Evolutionary conservation across 2,113 vertebrate genomes (phyloP).

Genomic region (Ciconia boyciana): DNA sequence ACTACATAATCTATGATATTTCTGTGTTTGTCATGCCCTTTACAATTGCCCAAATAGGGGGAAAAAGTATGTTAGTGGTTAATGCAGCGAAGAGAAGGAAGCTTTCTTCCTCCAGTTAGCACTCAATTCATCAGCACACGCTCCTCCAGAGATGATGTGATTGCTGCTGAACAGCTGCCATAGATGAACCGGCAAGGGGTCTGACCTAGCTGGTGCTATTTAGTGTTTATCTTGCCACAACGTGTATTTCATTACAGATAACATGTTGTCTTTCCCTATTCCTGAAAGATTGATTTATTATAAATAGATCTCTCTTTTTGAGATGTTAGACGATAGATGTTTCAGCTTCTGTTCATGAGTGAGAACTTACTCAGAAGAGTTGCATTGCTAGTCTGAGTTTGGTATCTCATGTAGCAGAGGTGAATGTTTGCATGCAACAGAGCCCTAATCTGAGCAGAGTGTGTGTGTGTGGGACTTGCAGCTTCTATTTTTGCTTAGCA

Average conservation of each 20-base stretch:
- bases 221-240: neutral
- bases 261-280: neutral
- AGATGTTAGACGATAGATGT: neutral
- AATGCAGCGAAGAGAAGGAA: neutral
- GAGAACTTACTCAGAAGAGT: neutral
- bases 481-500: neutral
- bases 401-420: neutral
- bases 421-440: neutral
- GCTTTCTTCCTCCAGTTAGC: neutral
- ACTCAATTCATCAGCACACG: too few relatives aligned
- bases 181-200: neutral
- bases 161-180: neutral
- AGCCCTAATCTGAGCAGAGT: neutral
- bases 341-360: neutral
- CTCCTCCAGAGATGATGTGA: neutral
- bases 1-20: neutral
- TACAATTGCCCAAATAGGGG: neutral
- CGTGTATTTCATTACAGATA: neutral
- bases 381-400: neutral
- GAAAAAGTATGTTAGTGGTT: neutral
- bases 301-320: neutral
- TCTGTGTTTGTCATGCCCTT: neutral
- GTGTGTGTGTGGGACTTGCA: rapidly evolving
- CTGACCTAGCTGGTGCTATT: neutral
- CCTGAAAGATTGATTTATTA: neutral